A percentile compares a stretch with the other conserved stretches of the same genome.
Evolutionary conservation across 2,113 vertebrate genomes (phyloP).

Genomic region (Platycercus adscitus): DNA sequence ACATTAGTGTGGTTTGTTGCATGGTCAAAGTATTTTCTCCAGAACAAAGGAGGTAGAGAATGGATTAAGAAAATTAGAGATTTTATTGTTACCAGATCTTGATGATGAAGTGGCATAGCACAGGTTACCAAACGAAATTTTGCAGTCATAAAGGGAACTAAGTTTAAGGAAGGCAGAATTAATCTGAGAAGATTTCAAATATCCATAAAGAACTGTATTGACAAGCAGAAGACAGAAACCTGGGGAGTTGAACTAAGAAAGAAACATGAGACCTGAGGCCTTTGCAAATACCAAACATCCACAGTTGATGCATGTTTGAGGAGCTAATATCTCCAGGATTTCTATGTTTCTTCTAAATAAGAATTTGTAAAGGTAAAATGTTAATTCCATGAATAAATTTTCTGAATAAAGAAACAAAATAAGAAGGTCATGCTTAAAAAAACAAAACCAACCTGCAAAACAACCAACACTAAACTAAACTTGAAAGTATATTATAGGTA

Average conservation of each 20-base stretch:
- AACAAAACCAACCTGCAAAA: rapidly evolving
- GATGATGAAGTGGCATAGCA: neutral
- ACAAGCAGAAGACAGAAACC: neutral
- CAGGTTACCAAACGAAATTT: rapidly evolving
- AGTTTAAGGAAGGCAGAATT: neutral
- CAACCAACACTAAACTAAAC: neutral
- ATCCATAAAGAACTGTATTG: neutral
- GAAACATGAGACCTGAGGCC: neutral
- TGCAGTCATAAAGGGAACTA: neutral
- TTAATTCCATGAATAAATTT: neutral
- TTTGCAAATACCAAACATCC: neutral
- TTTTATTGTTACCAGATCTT: neutral
- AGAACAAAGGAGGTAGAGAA: neutral
- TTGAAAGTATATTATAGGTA: neutral
- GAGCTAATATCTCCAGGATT: neutral
- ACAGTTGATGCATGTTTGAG: neutral
- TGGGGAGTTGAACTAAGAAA: neutral
- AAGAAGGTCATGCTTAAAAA: neutral
- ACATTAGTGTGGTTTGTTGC: rapidly evolving
- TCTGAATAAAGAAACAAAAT: neutral
- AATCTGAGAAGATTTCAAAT: neutral
- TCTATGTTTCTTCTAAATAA: neutral
- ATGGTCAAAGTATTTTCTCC: neutral
- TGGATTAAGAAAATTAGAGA: neutral
- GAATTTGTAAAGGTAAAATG: neutral